Percentiles rank a stretch among this genome's conserved stretches.
These are phyloP conservation scores for Formicarius rufipectus DNA, from an alignment of 2,113 vertebrate species.

Conservation along the genomic window DNA sequence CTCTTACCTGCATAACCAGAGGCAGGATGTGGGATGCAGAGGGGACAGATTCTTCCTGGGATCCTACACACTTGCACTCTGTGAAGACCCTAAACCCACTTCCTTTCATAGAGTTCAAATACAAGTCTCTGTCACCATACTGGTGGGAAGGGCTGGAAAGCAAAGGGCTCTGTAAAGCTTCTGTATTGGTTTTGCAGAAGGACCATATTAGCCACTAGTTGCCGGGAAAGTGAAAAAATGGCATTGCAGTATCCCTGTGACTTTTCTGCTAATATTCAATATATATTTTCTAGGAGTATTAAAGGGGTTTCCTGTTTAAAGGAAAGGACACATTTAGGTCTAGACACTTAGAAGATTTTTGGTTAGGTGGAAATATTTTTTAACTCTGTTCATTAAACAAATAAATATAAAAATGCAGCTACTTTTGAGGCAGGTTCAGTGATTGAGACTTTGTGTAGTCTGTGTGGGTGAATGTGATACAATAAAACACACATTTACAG, in stretches of 20 bases:
- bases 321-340: neutral
- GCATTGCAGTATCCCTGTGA: neutral
- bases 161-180: neutral
- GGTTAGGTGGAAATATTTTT: neutral
- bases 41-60: neutral
- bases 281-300: neutral
- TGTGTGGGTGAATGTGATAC: neutral
- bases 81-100: neutral
- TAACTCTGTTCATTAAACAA: neutral
- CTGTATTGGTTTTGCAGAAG: neutral
- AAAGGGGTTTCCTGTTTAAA: neutral
- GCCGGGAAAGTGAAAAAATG: neutral
- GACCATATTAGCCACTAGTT: neutral
- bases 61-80: neutral
- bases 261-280: neutral
- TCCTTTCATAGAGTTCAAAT: neutral
- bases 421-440: neutral
- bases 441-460: neutral
- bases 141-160: neutral
- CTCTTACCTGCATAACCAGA: neutral
- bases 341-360: neutral
- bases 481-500: neutral
- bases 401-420: neutral
- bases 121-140: neutral
- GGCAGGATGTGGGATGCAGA: neutral